Percentiles rank a stretch among this genome's conserved stretches.
phyloP scores from a whole-genome alignment of 2,797 vertebrate genomes.

The Kryptopterus vitreolus region DNA sequence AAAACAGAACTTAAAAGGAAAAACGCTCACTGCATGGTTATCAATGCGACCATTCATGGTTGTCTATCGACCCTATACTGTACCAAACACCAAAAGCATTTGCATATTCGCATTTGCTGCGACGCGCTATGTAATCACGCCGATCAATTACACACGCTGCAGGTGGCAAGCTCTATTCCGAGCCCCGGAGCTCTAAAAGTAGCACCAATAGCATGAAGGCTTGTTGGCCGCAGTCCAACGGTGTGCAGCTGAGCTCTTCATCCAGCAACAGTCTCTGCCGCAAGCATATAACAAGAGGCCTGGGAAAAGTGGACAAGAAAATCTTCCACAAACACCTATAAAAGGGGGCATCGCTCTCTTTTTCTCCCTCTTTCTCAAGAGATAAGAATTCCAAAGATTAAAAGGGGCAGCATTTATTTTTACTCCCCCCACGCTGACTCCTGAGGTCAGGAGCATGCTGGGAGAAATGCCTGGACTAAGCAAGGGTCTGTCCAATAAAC shows the following conservation, averaged over 20 bases:
- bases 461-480: slow-evolving; percentile 19
- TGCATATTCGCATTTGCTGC: background rate
- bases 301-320: slow-evolving; percentile 31
- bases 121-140: background rate
- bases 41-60: background rate
- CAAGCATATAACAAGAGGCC: background rate
- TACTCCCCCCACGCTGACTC: slow-evolving; percentile 2
- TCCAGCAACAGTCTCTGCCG: background rate
- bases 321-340: slow-evolving; percentile 14
- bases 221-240: background rate
- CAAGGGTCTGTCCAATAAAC: slow-evolving; percentile 20
- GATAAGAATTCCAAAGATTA: slow-evolving; percentile 6
- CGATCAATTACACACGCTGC: slow-evolving; percentile 14
- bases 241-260: slow-evolving; percentile 14
- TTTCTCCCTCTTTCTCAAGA: background rate
- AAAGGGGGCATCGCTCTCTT: background rate
- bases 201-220: slow-evolving; percentile 17
- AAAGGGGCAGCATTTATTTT: slow-evolving; percentile 30
- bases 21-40: background rate
- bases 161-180: slow-evolving; percentile 3
- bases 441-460: slow-evolving; percentile 22
- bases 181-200: slow-evolving; percentile 21
- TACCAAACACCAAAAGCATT: background rate
- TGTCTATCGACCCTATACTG: background rate
- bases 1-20: background rate